Base-by-base conservation (phyloP, 2,888 invertebrate species). In the Argyresthia goedartella region DNA sequence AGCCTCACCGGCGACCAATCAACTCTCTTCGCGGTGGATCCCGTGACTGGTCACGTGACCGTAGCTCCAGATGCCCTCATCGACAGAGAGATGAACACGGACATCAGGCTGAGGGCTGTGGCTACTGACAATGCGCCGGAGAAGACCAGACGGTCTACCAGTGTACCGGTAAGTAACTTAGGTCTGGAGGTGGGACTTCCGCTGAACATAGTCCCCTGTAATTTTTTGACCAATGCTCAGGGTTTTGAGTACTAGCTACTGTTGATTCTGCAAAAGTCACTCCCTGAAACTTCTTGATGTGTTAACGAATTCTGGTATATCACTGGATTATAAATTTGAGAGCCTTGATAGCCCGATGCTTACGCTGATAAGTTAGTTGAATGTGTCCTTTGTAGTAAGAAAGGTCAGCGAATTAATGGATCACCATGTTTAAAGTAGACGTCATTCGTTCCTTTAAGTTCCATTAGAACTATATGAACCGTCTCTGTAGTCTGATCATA, bases 101-200 rank as follows among this genome's bases (percentile, higher is more conserved):
- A 92, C 54, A 88, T 96, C 13, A 90, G 90, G 25, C 81, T 97
- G 48, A 91, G 93, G 52, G 95, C 94, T 0, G 89, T 92, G 56
- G 97, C 96, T 0, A 91, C 88, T 49, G 97, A 97, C 65, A 91
- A 91, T 54, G 96, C 94, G 0, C 92, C 93, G 0, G 69, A 88
- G 1, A 90, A 91, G 49, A 84, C 91, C 0, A 89, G 91, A 55
- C 89, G 93, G 62, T 90, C 91, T 1, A 89, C 91, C n/a, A 91
- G 93, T 15, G 93, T 93, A 0, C 93, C 93, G 25, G 93, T 93
- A 71, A 85, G 85, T 76, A 4, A 25, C 25, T n/a, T n/a, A n/a
- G n/a, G n/a, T n/a, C n/a, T n/a, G n/a, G n/a, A n/a, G n/a, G n/a
- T n/a, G n/a, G n/a, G n/a, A n/a, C n/a, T n/a, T n/a, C n/a, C n/a